These are phyloP conservation scores for Microctenopoma steveboyesi DNA, from an alignment of 2,797 vertebrate genomes.

Conservation along the genomic window DNA sequence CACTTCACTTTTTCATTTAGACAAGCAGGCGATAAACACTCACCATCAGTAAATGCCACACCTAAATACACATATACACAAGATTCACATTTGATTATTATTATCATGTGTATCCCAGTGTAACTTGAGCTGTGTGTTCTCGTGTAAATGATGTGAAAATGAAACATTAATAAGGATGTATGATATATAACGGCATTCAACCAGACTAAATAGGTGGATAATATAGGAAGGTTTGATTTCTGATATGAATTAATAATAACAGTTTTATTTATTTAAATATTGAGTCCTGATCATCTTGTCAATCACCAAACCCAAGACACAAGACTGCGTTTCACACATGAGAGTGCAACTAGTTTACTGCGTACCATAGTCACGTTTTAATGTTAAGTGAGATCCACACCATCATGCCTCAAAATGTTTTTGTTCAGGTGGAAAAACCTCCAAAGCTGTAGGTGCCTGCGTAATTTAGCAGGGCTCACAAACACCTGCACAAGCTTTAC, in stretches of 20 bases:
- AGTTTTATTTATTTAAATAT: not conserved
- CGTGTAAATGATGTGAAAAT: too few species aligned
- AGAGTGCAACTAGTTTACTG: too few species aligned
- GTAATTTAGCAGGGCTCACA: too few species aligned
- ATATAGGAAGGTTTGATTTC: not conserved
- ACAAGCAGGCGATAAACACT: slow-evolving; percentile 32
- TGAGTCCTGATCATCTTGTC: not conserved
- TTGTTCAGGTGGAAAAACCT: too few species aligned
- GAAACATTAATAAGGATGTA: not conserved
- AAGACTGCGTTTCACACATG: too few species aligned
- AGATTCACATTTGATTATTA: not conserved
- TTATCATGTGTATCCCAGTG: not conserved
- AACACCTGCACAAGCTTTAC: too few species aligned
- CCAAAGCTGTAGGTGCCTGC: too few species aligned
- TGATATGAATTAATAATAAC: not conserved
- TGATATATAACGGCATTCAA: not conserved
- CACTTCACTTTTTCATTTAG: slow-evolving; percentile 44
- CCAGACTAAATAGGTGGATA: not conserved
- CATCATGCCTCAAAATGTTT: too few species aligned
- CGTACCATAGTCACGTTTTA: too few species aligned
- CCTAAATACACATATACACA: slow-evolving; percentile 41
- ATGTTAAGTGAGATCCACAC: too few species aligned
- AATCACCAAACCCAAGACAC: not conserved
- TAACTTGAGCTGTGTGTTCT: not conserved
- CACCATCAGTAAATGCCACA: slow-evolving; percentile 4